A percentile compares a stretch with the other conserved stretches of the same genome.
Evolutionary conservation across 2,888 invertebrate genomes (phyloP).

Genomic region (Spisula solida): DNA sequence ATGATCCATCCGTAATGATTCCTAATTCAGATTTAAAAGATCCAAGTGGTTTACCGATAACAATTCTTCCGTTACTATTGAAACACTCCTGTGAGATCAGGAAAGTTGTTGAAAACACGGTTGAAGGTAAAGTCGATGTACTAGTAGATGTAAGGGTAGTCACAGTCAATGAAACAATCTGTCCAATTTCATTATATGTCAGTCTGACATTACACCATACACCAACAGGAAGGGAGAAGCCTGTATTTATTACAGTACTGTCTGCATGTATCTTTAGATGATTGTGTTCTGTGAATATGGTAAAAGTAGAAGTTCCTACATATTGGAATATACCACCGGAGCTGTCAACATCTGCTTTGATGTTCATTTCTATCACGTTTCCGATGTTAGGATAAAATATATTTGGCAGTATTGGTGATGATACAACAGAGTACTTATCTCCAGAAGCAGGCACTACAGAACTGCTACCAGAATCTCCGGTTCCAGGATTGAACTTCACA

Average conservation of each 20-base stretch:
- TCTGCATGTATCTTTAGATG: constrained; percentile 50
- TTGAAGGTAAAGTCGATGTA: constrained; percentile 56
- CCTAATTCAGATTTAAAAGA: constrained; percentile 57
- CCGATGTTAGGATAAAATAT: constrained; percentile 41
- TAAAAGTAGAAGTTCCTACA: constrained; percentile 58
- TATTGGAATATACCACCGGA: constrained; percentile 64
- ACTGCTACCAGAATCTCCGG: background rate
- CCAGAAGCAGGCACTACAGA: constrained; percentile 26
- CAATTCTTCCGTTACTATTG: constrained; percentile 72
- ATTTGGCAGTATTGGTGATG: constrained; percentile 40
- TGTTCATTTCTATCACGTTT: constrained; percentile 43
- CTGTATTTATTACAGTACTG: constrained; percentile 45
- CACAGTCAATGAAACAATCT: constrained; percentile 36
- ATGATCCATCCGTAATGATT: constrained; percentile 59
- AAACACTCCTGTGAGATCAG: constrained; percentile 47
- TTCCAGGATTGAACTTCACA: constrained; percentile 34
- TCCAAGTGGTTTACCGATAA: constrained; percentile 73
- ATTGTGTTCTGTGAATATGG: constrained; percentile 43
- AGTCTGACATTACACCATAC: constrained; percentile 71
- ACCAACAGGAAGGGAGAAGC: constrained; percentile 39
- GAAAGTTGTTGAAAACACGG: constrained; percentile 5
- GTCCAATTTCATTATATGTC: constrained; percentile 61
- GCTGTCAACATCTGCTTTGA: constrained; percentile 40
- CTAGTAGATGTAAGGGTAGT: constrained; percentile 38
- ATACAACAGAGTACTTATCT: constrained; percentile 45